These are phyloP conservation scores for Gallinago paraguaiae DNA, from an alignment of 2,113 vertebrate genomes.

Conservation along the genomic window DNA sequence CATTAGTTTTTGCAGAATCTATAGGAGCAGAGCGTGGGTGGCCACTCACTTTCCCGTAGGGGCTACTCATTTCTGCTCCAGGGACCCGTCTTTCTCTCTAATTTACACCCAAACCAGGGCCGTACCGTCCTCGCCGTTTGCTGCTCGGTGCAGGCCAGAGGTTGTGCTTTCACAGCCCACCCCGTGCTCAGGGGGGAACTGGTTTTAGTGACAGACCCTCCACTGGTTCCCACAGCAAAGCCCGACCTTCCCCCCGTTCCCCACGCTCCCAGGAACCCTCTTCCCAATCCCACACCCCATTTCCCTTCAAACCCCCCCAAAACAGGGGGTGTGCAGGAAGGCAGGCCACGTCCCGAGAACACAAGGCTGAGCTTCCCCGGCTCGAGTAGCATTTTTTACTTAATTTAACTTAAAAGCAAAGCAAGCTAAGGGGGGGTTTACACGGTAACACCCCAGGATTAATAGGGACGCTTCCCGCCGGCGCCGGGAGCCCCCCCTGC, in stretches of 20 bases:
- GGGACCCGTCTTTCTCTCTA: not conserved
- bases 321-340: not conserved
- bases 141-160: not conserved
- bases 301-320: not conserved
- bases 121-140: not conserved
- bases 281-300: not conserved
- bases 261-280: not conserved
- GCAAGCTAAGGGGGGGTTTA: not conserved
- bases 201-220: no score
- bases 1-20: not conserved
- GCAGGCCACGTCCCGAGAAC: not conserved
- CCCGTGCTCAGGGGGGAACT: no score
- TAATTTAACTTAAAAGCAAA: not conserved
- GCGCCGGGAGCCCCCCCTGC: not conserved
- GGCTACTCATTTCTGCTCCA: not conserved
- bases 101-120: not conserved
- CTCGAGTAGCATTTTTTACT: not conserved
- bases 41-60: not conserved
- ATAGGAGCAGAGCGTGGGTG: not conserved
- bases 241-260: no score
- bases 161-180: slow-evolving; percentile 9
- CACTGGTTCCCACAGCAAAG: no score
- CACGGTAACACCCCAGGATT: not conserved
- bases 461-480: not conserved
- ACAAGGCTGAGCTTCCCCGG: not conserved